These are phyloP conservation scores for Corydoras sp. DNA, from an alignment of 2,113 vertebrate genomes.

Conservation along the genomic window DNA sequence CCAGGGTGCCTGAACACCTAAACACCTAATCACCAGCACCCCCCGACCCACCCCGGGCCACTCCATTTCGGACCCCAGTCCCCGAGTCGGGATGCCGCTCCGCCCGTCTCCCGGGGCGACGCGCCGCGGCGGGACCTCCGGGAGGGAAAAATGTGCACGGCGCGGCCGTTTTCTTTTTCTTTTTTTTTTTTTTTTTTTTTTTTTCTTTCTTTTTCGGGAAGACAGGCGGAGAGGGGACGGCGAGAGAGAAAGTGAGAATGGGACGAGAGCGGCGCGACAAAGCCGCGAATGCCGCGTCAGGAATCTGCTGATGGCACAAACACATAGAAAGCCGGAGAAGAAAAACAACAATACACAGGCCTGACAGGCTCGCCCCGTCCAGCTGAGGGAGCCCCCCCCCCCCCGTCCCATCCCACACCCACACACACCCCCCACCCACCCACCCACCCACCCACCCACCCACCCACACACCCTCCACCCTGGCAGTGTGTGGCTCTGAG, in stretches of 20 bases:
- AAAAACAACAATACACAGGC: slow-evolving; percentile 54
- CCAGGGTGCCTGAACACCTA: no score
- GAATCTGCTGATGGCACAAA: slow-evolving; percentile 75
- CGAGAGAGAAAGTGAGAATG: slow-evolving; percentile 33
- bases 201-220: no score
- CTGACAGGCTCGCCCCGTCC: slow-evolving; percentile 62
- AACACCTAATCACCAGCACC: no score
- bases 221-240: slow-evolving; percentile 3
- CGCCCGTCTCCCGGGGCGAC: slow-evolving; percentile 44
- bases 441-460: slow-evolving; percentile 41
- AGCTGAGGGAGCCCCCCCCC: slow-evolving; percentile 28
- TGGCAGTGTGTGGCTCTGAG: slow-evolving; percentile 69
- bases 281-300: slow-evolving; percentile 62
- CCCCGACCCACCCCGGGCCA: no score
- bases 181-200: no score
- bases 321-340: slow-evolving; percentile 57
- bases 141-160: slow-evolving; percentile 33
- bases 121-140: slow-evolving; percentile 26
- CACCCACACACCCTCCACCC: slow-evolving; percentile 44
- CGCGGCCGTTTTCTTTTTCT: slow-evolving; percentile 2
- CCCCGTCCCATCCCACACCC: slow-evolving; percentile 7
- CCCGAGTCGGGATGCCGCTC: no score
- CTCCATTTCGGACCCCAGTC: neutral
- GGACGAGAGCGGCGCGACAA: slow-evolving; percentile 49
- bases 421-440: slow-evolving; percentile 42